Base-by-base conservation (phyloP, 2,888 invertebrate species). In the Thereva nobilitata region DNA sequence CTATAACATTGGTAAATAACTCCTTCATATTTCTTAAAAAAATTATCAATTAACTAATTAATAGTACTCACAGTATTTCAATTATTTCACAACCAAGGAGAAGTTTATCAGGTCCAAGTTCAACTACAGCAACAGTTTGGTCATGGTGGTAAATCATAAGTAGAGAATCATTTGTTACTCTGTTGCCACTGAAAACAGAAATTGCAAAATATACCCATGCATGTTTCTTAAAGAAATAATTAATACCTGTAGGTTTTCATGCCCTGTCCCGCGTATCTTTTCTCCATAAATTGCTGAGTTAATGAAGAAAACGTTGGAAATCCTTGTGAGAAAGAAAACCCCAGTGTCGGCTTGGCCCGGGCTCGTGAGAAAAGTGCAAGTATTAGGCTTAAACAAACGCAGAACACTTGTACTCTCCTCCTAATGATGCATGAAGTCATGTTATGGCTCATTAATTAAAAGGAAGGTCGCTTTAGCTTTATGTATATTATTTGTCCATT, bases 41-140 rank as follows among this genome's bases (percentile, higher is more conserved):
- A 35, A 34, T 61, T n/a, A 41, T 49, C 49, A 49, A 42, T 42
- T 10, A 52, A 47, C 9, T n/a, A 4, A 42, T 34, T 12, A 56
- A n/a, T 50, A 34, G 5, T 76, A 90, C 93, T 91, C 82, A 94
- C 93, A 89, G 88, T 72, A 92, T 90, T 85, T 94, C 93, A 76
- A 93, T 89, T 74, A 94, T 84, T 78, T 92, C 90, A 78, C 93
- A 93, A 76, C 89, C 88, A 57, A 89, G 83, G 68, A 91, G 82
- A 74, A 89, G 81, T 77, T 90, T 89, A 69, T 86, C 86, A 5
- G 85, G 84, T 4, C 89, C 90, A 67, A 92, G 83, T 78, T 93
- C 92, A 53, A 92, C 89, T 50, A 93, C 87, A 1, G 92, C 93
- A 50, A 93, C 88, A 1, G 93, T 91, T 80, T 90, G 90, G 75